Conservation (phyloP, 2,797 vertebrate genomes). For the Vultur gryphus region DNA sequence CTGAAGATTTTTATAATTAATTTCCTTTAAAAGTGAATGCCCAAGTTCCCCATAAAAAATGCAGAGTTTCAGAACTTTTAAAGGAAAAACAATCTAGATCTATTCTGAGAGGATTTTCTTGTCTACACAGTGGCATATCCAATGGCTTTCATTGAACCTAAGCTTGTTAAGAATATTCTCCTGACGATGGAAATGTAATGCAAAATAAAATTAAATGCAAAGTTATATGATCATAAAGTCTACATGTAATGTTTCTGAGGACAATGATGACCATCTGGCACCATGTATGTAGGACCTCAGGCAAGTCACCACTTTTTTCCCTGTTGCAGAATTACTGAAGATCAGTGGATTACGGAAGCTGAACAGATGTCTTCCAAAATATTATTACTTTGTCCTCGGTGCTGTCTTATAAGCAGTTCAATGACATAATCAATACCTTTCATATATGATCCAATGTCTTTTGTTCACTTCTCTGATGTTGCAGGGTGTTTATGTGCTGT, state of each 20-base stretch:
- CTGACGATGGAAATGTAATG: background rate
- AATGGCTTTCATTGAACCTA: background rate
- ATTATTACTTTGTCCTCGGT: background rate
- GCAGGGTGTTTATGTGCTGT: background rate
- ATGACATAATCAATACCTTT: background rate
- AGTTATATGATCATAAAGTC: background rate
- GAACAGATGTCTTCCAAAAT: background rate
- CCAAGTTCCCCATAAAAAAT: background rate
- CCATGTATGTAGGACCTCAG: background rate
- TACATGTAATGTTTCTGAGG: background rate
- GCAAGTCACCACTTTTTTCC: background rate
- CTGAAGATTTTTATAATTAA: background rate
- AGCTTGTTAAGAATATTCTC: background rate
- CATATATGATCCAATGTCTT: background rate
- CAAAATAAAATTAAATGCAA: background rate
- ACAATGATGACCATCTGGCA: background rate
- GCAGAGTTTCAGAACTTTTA: background rate
- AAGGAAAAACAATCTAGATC: background rate
- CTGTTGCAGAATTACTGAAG: background rate
- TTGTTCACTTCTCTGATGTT: background rate
- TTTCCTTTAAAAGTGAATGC: background rate
- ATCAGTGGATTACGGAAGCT: background rate
- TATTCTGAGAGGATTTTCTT: background rate
- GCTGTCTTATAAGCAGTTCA: background rate
- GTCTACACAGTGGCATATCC: background rate